Percentiles rank a stretch among this genome's conserved stretches.
phyloP scores from a whole-genome alignment of 1,140 invertebrate species.

The Manduca sexta region DNA sequence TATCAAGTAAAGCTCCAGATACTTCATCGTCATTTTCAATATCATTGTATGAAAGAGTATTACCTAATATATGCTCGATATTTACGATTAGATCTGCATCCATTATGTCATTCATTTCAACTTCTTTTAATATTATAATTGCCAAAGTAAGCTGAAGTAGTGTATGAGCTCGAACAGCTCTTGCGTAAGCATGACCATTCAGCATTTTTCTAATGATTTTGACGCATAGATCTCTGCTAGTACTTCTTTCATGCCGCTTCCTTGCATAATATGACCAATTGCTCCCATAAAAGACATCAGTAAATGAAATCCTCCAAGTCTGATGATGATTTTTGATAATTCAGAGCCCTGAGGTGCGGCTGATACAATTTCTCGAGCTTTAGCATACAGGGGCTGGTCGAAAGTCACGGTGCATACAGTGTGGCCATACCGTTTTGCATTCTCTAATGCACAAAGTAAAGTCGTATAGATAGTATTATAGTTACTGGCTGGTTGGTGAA shows the following conservation, averaged over 20 bases:
- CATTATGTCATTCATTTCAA: constrained; percentile 30
- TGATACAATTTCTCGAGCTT: constrained; percentile 60
- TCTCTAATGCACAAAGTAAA: constrained; percentile 33
- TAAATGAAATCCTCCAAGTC: constrained; percentile 53
- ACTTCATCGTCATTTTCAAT: constrained; percentile 35
- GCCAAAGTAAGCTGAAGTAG: constrained; percentile 34
- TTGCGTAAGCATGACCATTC: constrained; percentile 27
- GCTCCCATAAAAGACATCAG: constrained; percentile 52
- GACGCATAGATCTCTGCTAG: constrained; percentile 37
- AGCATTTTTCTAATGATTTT: constrained; percentile 48
- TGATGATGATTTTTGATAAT: constrained; percentile 37
- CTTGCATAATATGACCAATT: constrained; percentile 58
- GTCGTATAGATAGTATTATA: constrained; percentile 35
- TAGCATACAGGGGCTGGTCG: constrained; percentile 52
- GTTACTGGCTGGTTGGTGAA: constrained; percentile 31
- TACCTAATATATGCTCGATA: constrained; percentile 23
- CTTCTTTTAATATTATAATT: constrained; percentile 33
- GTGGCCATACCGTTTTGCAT: constrained; percentile 19
- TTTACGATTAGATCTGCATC: constrained; percentile 30
- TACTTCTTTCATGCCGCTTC: constrained; percentile 47
- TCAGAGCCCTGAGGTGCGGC: constrained; percentile 30
- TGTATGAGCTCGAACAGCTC: constrained; percentile 46
- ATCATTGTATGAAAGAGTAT: constrained; percentile 22
- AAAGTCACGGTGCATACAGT: constrained; percentile 39
- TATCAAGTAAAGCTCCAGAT: constrained; percentile 36